Base-by-base conservation (phyloP, 2,888 invertebrate genomes). In the Eupeodes latifasciatus region DNA sequence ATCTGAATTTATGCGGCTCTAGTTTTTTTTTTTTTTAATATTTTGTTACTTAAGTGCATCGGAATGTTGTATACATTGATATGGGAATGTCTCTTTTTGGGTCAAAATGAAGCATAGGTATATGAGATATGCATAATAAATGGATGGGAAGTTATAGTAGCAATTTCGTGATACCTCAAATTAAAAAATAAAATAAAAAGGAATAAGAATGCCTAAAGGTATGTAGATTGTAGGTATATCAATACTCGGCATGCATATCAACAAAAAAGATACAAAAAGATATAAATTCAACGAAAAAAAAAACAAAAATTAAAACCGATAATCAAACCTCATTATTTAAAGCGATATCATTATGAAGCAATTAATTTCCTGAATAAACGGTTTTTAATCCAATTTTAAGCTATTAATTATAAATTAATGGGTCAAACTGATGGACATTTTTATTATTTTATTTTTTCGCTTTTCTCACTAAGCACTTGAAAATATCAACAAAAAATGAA, bases 241-340 rank as follows among this genome's bases (percentile, higher is more conserved):
- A 0, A 9, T 7, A 9, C 5, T 40, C 3, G 5, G 14, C n/a
- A 34, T 16, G 14, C 4, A 36, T 69, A 53, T 69, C 53, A 44
- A 40, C 49, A 57, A 19, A 83, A 61, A 78, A 79, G 71, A 66
- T 76, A 59, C 34, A 82, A 75, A 14, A 78, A 79, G 71, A 66
- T 76, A 59, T 36, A 82, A 75, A 14, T 59, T 85, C 53, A 59
- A 51, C 71, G 16, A 49, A 72, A 44, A 75, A 44, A 75, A 44
- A 47, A 83, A 86, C 79, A 79, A 71, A 44, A 47, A 83, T 83
- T 83, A 79, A 76, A 66, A 19, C 51, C 66, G 67, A 86, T 82
- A 86, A 86, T 81, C 62, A 67, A 69, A 62, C 34, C 19, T 7
- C 67, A 86, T 81, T 83, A 86, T 82, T 64, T 83, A 64, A 76